phyloP scores from a whole-genome alignment of 2,888 invertebrate species.

The Eristalinus sepulchralis region DNA sequence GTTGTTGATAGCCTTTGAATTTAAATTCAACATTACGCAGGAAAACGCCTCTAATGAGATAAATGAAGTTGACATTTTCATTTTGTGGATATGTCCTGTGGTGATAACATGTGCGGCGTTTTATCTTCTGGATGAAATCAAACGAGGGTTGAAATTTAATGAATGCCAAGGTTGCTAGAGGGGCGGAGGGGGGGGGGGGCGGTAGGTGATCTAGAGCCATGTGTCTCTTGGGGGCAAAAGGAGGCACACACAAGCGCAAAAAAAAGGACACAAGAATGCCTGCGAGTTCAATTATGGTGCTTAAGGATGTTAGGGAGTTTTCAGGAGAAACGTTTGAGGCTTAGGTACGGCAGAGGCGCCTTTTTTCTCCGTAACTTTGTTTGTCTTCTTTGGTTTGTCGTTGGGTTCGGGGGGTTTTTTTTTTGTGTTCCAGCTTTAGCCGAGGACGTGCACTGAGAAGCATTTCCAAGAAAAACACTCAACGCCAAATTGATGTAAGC shows the following conservation, averaged over 20 bases:
- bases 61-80: constrained; percentile 58
- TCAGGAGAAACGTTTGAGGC: neutral
- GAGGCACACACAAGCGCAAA: too few relatives aligned
- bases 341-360: neutral
- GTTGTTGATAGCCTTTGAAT: constrained; percentile 2
- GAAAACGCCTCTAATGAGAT: neutral
- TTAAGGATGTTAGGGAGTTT: neutral
- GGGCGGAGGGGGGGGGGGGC: neutral
- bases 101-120: constrained; percentile 35
- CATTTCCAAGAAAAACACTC: neutral
- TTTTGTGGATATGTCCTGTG: constrained; percentile 37
- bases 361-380: neutral
- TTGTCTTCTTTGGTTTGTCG: neutral
- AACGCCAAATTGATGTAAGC: neutral
- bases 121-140: constrained; percentile 50
- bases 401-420: neutral
- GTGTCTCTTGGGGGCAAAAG: too few relatives aligned
- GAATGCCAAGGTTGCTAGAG: neutral
- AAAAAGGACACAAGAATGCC: neutral
- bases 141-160: constrained; percentile 51
- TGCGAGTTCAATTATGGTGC: neutral
- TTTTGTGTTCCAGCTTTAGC: neutral
- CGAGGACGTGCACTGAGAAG: neutral
- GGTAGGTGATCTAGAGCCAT: neutral
- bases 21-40: neutral